Conservation (phyloP, 2,113 vertebrate genomes). For the Dasypus novemcinctus region DNA sequence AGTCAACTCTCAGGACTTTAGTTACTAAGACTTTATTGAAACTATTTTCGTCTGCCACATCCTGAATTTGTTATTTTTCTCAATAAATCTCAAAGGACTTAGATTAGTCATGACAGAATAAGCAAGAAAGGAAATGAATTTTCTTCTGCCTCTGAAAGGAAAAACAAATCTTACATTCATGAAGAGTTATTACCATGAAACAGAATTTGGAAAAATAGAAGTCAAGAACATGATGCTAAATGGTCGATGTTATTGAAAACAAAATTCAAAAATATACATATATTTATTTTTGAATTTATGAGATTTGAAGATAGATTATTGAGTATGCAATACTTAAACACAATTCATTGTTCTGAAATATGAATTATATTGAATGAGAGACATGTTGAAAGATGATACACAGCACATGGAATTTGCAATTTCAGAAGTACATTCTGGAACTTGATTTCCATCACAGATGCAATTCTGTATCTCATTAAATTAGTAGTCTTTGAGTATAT, state of each 20-base stretch:
- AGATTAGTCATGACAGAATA: background rate
- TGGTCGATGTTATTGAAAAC: too few relatives aligned
- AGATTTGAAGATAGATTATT: background rate
- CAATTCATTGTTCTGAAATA: background rate
- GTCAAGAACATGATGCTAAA: background rate
- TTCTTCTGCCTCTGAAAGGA: background rate
- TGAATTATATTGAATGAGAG: background rate
- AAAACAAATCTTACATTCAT: background rate
- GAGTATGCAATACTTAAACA: background rate
- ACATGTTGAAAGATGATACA: background rate
- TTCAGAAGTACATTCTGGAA: background rate
- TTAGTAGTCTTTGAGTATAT: background rate
- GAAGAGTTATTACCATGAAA: background rate
- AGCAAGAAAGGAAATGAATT: background rate
- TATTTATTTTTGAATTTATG: background rate
- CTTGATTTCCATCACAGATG: background rate
- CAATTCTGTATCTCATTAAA: background rate
- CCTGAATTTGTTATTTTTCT: background rate
- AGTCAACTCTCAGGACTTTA: background rate
- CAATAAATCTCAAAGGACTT: slow-evolving; percentile 27
- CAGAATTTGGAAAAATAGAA: background rate
- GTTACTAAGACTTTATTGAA: background rate
- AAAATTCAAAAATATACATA: background rate
- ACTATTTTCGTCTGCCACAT: background rate
- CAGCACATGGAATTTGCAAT: background rate